phyloP scores from a whole-genome alignment of 2,113 vertebrate species.

The Thunnus maccoyii region DNA sequence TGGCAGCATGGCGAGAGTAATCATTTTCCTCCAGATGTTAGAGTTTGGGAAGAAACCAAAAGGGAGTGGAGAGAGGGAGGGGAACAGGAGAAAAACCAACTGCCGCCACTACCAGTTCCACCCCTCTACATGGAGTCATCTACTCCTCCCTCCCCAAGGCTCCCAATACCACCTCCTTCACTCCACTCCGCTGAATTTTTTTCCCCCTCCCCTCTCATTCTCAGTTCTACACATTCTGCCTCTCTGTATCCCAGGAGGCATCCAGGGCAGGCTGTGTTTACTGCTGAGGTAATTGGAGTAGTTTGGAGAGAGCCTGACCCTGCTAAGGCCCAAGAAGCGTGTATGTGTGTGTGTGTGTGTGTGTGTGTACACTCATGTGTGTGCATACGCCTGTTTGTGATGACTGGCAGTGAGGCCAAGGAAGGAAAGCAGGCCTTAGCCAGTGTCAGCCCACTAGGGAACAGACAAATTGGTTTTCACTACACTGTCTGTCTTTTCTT shows the following conservation, averaged over 20 bases:
- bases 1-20: slow-evolving; percentile 77
- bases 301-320: slow-evolving; percentile 71
- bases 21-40: slow-evolving; percentile 84
- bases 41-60: slow-evolving; percentile 71
- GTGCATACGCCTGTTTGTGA: slow-evolving; percentile 46
- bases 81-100: slow-evolving; percentile 65
- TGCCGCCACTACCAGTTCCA: slow-evolving; percentile 68
- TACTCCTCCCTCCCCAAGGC: slow-evolving; percentile 59
- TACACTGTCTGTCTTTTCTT: slow-evolving; percentile 68
- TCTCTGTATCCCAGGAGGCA: slow-evolving; percentile 70
- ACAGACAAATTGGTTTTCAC: slow-evolving; percentile 80
- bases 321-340: slow-evolving; percentile 49
- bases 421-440: slow-evolving; percentile 73
- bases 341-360: slow-evolving; percentile 15
- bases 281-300: slow-evolving; percentile 82
- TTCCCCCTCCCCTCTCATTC: slow-evolving; percentile 22
- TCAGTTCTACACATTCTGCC: slow-evolving; percentile 63
- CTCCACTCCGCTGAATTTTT: slow-evolving; percentile 7
- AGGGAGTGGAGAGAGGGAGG: slow-evolving; percentile 58
- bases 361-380: neutral
- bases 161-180: slow-evolving; percentile 36
- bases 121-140: slow-evolving; percentile 71
- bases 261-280: slow-evolving; percentile 75
- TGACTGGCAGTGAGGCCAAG: slow-evolving; percentile 77
- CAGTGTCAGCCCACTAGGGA: slow-evolving; percentile 79